Evolutionary conservation across 2,113 vertebrate genomes (phyloP), one percentile per base, ranked within the genome.

Genomic region (Damaliscus lunatus): DNA sequence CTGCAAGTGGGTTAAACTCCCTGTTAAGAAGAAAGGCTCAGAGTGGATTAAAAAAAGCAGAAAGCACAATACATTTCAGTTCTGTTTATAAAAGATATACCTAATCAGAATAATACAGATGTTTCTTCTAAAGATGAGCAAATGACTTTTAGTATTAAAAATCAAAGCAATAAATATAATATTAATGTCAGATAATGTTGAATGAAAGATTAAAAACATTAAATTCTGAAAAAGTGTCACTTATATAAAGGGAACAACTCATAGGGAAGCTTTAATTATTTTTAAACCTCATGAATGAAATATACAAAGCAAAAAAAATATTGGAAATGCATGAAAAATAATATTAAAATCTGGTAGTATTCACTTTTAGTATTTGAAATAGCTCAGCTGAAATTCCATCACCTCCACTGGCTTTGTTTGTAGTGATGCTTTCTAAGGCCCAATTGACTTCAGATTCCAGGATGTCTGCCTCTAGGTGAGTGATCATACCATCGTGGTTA

Each of bases 281-380:
- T 97, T 93, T 64, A 90, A 94, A 90, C 8, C n/a, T 64, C 71
- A 74, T 88, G 17, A 55, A 74, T 86, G 10, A 98, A 88, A 82
- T n/a, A 46, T 4, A 53, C 36, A 74, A 88, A 88, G 64, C 25
- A 64, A 96, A 85, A 57, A 57, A 89, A n/a, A 6, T 81, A 62
- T 48, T 78, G 84, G 25, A 67, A 94, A 89, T 85, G 52, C n/a
- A 78, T 93, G 15, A 95, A 96, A 91, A 82, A 78, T 4, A n/a
- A 17, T 60, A 59, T 74, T 93, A 88, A 95, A 74, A 48, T 77
- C 10, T 82, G 9, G 2, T 9, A 86, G 10, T 40, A 40, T 74
- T 74, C 10, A 13, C 5, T 74, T 36, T 74, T 6, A 25, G 67
- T 40, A 74, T 40, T 40, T 40, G 10, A 74, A 74, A 74, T 40